Percentiles rank a stretch among this genome's conserved stretches.
Evolutionary conservation across 1,140 invertebrate species (phyloP).

Genomic region (Pseudomyrmex concolor): DNA sequence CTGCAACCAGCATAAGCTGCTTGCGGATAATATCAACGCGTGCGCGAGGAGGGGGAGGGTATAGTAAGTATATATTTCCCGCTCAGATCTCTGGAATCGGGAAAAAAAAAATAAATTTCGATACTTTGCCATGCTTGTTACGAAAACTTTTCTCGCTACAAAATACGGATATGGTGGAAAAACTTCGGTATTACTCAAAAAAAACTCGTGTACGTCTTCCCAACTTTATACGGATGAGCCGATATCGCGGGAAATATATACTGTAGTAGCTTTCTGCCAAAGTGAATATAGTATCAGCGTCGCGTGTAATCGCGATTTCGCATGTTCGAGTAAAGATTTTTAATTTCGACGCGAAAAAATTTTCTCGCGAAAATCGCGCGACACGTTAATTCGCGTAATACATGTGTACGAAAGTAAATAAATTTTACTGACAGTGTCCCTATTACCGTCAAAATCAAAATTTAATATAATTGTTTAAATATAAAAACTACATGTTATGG

Average conservation of each 20-base stretch:
- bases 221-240: background rate
- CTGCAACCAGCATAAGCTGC: conserved; percentile 55
- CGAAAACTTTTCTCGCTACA: conserved; percentile 23
- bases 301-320: background rate
- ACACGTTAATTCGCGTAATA: no score
- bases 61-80: conserved; percentile 19
- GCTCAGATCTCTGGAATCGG: background rate
- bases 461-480: no score
- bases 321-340: conserved; percentile 15
- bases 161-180: conserved; percentile 10
- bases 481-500: no score
- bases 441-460: no score
- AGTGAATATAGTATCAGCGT: conserved; percentile 33
- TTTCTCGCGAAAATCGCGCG: no score
- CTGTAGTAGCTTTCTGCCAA: background rate
- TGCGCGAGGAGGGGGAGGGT: no score
- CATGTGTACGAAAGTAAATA: no score
- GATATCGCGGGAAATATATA: background rate
- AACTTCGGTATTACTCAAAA: conserved; percentile 26
- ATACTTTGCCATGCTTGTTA: conserved; percentile 28
- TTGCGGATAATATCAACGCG: conserved; percentile 45
- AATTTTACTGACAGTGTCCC: no score
- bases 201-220: conserved; percentile 7
- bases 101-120: conserved; percentile 25
- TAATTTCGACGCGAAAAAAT: conserved; percentile 7